A percentile compares a stretch with the other conserved stretches of the same genome.
Evolutionary conservation across 2,113 vertebrate species (phyloP).

Genomic region (Sula dactylatra): DNA sequence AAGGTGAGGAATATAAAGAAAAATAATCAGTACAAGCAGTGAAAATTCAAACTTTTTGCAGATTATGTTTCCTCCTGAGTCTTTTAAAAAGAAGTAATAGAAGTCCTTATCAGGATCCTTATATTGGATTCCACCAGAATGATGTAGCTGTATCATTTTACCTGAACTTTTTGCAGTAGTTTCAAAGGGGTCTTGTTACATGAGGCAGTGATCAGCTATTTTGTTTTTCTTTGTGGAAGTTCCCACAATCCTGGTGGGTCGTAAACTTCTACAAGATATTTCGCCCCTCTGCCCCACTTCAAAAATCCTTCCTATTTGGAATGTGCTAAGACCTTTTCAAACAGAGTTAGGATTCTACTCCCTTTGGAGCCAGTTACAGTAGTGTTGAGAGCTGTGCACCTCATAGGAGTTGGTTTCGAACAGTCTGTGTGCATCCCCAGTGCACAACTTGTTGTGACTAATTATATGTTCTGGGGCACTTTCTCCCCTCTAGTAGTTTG

Average conservation of each 20-base stretch:
- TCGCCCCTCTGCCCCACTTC: not conserved
- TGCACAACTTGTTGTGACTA: constrained; percentile 3
- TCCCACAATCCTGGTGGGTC: not conserved
- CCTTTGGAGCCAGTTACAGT: not conserved
- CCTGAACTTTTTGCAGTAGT: not conserved
- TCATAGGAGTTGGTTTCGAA: not conserved
- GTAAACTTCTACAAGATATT: not conserved
- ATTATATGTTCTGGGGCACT: not conserved
- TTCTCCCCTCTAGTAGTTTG: not conserved
- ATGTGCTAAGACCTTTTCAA: not conserved
- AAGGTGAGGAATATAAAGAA: not conserved
- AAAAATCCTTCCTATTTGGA: not conserved
- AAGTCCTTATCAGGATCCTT: not conserved
- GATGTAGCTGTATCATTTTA: not conserved
- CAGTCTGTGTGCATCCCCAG: not conserved
- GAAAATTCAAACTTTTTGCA: not conserved
- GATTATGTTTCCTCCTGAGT: not conserved
- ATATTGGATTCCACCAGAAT: not conserved
- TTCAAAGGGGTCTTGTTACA: not conserved
- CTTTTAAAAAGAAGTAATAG: not conserved
- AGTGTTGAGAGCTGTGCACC: not conserved
- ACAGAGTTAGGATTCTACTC: not conserved
- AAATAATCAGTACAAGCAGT: not conserved
- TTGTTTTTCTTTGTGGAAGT: not conserved
- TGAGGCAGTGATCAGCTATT: not conserved